Evolutionary conservation across 2,113 vertebrate genomes (phyloP), one percentile per base, ranked within the genome.

Genomic region (Alethe diademata): DNA sequence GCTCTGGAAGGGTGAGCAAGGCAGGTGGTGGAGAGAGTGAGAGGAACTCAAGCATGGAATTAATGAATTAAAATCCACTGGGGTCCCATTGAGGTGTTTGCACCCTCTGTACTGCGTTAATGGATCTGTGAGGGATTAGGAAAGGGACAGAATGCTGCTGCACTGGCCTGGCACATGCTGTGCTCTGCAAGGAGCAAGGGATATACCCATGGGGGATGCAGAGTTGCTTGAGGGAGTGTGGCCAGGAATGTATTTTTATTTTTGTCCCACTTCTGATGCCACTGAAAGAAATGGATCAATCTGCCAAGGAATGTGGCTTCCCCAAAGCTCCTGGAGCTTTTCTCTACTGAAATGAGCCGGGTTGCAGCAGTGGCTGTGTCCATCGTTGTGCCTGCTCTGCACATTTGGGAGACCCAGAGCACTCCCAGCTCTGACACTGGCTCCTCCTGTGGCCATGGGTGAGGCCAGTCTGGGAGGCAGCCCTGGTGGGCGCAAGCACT

Each of bases 131-230:
- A 60, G n/a, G 18, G 15, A 33, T 43, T 48, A 60, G 66, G 40
- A 53, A 42, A 60, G 31, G 50, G 81, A 8, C 5, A 6, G 0
- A 12, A 54, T 31, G 26, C 36, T 67, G 56, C 66, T 24, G 42
- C 0, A 0, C 31, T 0, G 0, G n/a, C 28, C 28, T 8, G 13
- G 43, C n/a, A 15, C 0, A 2, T n/a, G 35, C 57, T n/a, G 16
- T 2, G 2, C 31, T 64, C 26, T 82, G 12, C 45, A 51, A 36
- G 51, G 29, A 87, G 53, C 23, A 14, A 69, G 26, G 26, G 17
- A 38, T 82, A 35, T 67, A 19, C 33, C 28, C 42, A 51, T 11
- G 5, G 18, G 45, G 42, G 7, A 43, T 47, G 3, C 2, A 3
- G 35, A 50, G 43, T 8, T 2, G 2, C n/a, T 65, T 66, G 42